Conservation (phyloP, 2,797 vertebrate genomes). For the Sphenopsis melanotis region DNA sequence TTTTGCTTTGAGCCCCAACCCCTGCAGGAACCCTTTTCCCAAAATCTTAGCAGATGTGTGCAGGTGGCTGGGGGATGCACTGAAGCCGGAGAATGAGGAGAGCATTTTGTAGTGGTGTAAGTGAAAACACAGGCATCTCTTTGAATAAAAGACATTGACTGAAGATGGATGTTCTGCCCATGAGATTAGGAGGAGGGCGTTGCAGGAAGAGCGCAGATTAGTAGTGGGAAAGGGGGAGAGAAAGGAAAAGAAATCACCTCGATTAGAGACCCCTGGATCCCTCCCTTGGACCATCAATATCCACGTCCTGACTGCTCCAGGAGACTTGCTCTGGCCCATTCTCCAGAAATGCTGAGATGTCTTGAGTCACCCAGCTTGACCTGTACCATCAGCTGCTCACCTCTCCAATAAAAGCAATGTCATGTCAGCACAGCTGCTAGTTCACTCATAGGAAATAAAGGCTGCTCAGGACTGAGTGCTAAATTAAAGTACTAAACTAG, state of each 20-base stretch:
- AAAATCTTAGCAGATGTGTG: neutral
- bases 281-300: neutral
- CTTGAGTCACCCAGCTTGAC: neutral
- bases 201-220: neutral
- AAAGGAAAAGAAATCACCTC: neutral
- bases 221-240: neutral
- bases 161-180: fast-evolving
- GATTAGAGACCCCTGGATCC: neutral
- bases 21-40: neutral
- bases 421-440: constrained; percentile 57
- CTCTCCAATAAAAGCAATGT: constrained; percentile 70
- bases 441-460: constrained; percentile 17
- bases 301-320: neutral
- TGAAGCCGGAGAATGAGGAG: neutral
- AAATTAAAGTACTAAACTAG: neutral
- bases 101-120: neutral
- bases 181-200: neutral
- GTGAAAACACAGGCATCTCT: neutral
- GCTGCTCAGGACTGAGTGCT: neutral
- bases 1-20: neutral
- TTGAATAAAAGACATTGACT: neutral
- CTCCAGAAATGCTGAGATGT: neutral
- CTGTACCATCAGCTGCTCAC: neutral
- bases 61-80: neutral
- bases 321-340: fast-evolving